Evolutionary conservation across 2,888 invertebrate genomes (phyloP).

Genomic region (Sylvicola cinctus): DNA sequence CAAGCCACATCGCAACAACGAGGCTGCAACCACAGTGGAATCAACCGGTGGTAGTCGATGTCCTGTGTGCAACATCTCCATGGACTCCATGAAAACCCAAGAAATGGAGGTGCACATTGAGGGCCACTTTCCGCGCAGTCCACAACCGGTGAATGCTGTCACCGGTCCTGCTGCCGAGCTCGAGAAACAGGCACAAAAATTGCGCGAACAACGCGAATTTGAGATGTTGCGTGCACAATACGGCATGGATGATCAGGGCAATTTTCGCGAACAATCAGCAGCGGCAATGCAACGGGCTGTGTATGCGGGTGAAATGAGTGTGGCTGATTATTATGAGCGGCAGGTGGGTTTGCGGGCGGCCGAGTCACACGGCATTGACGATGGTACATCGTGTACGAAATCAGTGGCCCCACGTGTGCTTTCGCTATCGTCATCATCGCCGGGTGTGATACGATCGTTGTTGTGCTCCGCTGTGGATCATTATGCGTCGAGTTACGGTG

Average conservation of each 20-base stretch:
- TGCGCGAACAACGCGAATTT: slow-evolving; percentile 61
- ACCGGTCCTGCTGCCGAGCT: slow-evolving; percentile 11
- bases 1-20: slow-evolving; percentile 9
- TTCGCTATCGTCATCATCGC: slow-evolving; percentile 12
- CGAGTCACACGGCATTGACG: slow-evolving; percentile 59
- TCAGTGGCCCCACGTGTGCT: slow-evolving; percentile 20
- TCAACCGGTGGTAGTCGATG: slow-evolving; percentile 20
- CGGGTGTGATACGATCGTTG: slow-evolving; percentile 36
- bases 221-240: slow-evolving; percentile 63
- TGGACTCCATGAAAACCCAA: slow-evolving; percentile 20
- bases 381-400: slow-evolving; percentile 60
- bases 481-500: slow-evolving; percentile 72
- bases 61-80: slow-evolving; percentile 26
- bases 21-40: slow-evolving; percentile 14
- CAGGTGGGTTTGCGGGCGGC: slow-evolving; percentile 55
- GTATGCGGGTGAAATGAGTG: slow-evolving; percentile 66
- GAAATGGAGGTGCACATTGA: slow-evolving; percentile 57
- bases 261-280: slow-evolving; percentile 51
- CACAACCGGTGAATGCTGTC: slow-evolving; percentile 5
- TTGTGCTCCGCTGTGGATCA: slow-evolving; percentile 68
- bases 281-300: slow-evolving; percentile 65
- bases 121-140: slow-evolving; percentile 43
- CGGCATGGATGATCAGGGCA: slow-evolving; percentile 76
- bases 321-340: slow-evolving; percentile 67
- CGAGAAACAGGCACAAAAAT: slow-evolving; percentile 45